These are phyloP conservation scores for Euura lappo DNA, from an alignment of 1,140 invertebrate genomes.

Conservation along the genomic window DNA sequence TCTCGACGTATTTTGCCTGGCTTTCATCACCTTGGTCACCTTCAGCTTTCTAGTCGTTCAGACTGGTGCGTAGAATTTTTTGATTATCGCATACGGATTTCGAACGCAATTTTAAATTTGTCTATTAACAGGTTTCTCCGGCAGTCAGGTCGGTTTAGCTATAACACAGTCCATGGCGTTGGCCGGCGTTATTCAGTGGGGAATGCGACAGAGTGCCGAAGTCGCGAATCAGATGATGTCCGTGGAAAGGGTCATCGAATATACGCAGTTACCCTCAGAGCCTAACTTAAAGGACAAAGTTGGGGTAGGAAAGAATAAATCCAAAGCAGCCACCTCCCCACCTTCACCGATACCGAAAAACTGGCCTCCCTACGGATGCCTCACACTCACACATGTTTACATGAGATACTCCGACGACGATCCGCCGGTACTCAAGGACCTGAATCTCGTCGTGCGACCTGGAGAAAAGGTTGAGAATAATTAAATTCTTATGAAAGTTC, in stretches of 20 bases:
- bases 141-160: conserved; percentile 66
- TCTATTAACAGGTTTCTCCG: conserved; percentile 59
- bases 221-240: conserved; percentile 82
- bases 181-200: conserved; percentile 76
- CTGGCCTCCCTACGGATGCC: conserved; percentile 77
- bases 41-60: conserved; percentile 66
- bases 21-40: conserved; percentile 68
- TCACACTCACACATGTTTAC: conserved; percentile 64
- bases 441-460: conserved; percentile 61
- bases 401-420: conserved; percentile 63
- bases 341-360: conserved; percentile 54
- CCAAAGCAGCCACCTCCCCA: conserved; percentile 6
- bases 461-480: conserved; percentile 52
- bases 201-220: conserved; percentile 75
- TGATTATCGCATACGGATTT: too few relatives aligned
- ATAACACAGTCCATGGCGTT: conserved; percentile 64
- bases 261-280: conserved; percentile 68
- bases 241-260: conserved; percentile 81
- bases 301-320: conserved; percentile 29
- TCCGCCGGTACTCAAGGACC: conserved; percentile 64
- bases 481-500: too few relatives aligned
- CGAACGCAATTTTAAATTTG: neutral
- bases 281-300: conserved; percentile 56
- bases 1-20: conserved; percentile 75
- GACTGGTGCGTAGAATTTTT: conserved; percentile 31